Evolutionary conservation across 2,113 vertebrate genomes (phyloP).

Genomic region (Fregata magnificens): DNA sequence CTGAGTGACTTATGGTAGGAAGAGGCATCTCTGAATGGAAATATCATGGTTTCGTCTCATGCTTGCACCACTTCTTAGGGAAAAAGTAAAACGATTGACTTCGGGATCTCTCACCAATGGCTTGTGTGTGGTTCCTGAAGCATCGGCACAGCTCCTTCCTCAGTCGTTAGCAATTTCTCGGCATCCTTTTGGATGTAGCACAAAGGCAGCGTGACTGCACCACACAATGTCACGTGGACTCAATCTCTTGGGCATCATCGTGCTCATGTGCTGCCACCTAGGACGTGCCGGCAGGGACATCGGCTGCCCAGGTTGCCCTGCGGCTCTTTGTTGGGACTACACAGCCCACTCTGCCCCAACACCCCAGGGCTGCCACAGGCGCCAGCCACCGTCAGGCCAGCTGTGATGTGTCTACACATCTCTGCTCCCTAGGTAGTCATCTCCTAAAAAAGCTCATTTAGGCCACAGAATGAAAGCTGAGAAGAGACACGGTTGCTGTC

Average conservation of each 20-base stretch:
- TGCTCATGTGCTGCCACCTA: accelerated
- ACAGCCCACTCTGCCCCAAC: background rate
- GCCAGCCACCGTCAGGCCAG: background rate
- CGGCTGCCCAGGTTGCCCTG: background rate
- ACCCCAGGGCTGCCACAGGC: accelerated
- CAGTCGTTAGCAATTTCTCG: background rate
- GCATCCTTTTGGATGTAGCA: background rate
- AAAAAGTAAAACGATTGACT: background rate
- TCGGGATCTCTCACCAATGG: background rate
- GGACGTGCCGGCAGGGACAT: accelerated
- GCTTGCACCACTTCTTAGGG: background rate
- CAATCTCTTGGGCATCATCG: background rate
- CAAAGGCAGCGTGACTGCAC: background rate
- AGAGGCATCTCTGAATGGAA: background rate
- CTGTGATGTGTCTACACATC: background rate
- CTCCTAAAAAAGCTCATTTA: background rate
- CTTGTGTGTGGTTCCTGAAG: accelerated
- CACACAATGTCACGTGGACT: background rate
- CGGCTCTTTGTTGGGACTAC: background rate
- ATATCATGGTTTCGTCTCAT: background rate
- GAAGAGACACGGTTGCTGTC: background rate
- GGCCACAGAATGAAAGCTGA: background rate
- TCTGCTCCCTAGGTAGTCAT: background rate
- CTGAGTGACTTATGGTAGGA: background rate
- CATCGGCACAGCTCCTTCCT: background rate